Percentiles rank a stretch among this genome's conserved stretches.
phyloP scores from a whole-genome alignment of 2,888 invertebrate genomes.

The Athalia rosae region DNA sequence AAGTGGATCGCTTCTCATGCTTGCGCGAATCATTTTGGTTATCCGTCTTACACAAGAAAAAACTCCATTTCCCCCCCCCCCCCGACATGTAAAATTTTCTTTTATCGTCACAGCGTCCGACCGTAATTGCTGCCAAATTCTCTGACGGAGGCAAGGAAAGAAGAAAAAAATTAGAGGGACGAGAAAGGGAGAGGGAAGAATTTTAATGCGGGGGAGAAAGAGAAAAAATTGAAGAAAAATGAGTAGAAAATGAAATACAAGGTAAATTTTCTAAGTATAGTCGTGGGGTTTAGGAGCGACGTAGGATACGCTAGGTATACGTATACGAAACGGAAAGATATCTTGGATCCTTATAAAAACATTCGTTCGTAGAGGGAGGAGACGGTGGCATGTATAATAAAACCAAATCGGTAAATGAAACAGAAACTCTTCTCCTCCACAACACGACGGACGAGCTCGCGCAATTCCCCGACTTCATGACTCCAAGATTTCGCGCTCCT shows the following conservation, averaged over 20 bases:
- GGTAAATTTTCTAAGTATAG: constrained; percentile 6
- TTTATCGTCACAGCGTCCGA: too few relatives aligned
- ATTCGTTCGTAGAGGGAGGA: neutral
- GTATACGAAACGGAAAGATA: constrained; percentile 24
- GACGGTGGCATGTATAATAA: constrained; percentile 28
- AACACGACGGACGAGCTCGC: neutral
- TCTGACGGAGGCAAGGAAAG: neutral
- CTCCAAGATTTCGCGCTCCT: constrained; percentile 8
- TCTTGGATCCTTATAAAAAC: constrained; percentile 28
- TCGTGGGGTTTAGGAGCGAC: constrained; percentile 3
- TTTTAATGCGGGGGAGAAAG: too few relatives aligned
- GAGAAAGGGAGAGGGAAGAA: too few relatives aligned
- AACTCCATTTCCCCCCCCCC: too few relatives aligned
- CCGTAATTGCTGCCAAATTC: too few relatives aligned
- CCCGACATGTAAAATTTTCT: too few relatives aligned
- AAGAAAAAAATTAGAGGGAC: neutral
- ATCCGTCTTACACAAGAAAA: too few relatives aligned
- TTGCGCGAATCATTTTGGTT: neutral
- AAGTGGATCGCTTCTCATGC: constrained; percentile 24
- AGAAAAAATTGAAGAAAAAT: neutral
- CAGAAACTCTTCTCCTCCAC: constrained; percentile 1
- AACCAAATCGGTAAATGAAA: constrained; percentile 44
- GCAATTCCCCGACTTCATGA: constrained; percentile 6
- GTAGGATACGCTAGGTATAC: constrained; percentile 28
- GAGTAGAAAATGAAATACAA: neutral